Percentiles rank a stretch among this genome's conserved stretches.
These are phyloP conservation scores for Irena cyanogastra DNA, from an alignment of 2,113 vertebrate species.

Conservation along the genomic window DNA sequence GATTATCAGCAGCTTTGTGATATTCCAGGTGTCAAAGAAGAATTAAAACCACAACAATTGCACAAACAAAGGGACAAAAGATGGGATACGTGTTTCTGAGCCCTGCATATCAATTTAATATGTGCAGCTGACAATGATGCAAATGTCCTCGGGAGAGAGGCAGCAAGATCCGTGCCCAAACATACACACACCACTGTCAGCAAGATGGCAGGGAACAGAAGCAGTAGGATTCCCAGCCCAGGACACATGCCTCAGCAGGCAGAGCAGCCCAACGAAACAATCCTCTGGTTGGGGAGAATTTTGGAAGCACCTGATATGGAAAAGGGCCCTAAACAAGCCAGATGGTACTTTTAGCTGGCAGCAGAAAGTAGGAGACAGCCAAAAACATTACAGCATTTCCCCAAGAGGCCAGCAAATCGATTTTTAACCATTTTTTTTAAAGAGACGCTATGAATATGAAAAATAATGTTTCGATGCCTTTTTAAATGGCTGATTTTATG, in stretches of 20 bases:
- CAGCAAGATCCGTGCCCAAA: slow-evolving; percentile 55
- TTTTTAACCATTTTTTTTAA: slow-evolving; percentile 47
- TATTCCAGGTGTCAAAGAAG: slow-evolving; percentile 70
- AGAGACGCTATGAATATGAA: slow-evolving; percentile 23
- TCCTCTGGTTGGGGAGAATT: slow-evolving; percentile 58
- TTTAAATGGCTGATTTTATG: not conserved
- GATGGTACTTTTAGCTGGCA: slow-evolving; percentile 67
- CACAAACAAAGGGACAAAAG: slow-evolving; percentile 65
- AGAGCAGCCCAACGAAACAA: slow-evolving; percentile 56
- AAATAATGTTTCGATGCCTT: slow-evolving; percentile 33
- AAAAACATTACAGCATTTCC: slow-evolving; percentile 67
- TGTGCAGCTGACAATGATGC: slow-evolving; percentile 62
- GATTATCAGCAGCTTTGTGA: slow-evolving; percentile 65
- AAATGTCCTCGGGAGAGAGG: slow-evolving; percentile 57
- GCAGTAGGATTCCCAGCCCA: slow-evolving; percentile 56
- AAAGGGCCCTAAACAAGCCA: slow-evolving; percentile 59
- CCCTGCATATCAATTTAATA: slow-evolving; percentile 65
- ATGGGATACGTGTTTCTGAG: slow-evolving; percentile 52
- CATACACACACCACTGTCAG: slow-evolving; percentile 44
- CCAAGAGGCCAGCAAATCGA: slow-evolving; percentile 65
- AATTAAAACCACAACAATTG: slow-evolving; percentile 63
- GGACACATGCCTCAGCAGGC: slow-evolving; percentile 58
- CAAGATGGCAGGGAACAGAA: slow-evolving; percentile 61
- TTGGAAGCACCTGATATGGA: slow-evolving; percentile 66
- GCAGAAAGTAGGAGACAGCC: slow-evolving; percentile 58